Conservation (phyloP, 2,888 invertebrate species). For the Melinopterus prodromus region DNA sequence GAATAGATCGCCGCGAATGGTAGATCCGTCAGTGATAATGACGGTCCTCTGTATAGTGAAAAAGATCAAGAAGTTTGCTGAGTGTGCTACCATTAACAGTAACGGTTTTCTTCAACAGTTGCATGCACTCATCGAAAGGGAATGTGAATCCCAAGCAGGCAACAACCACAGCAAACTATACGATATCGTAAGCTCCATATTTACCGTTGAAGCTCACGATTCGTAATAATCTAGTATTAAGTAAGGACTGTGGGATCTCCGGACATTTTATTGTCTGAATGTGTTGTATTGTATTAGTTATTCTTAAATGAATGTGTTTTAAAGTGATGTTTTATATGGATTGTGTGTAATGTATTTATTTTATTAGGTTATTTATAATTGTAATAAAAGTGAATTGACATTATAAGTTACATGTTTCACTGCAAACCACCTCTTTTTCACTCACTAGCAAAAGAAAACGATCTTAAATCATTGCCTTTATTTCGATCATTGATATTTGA, state of each 20-base stretch:
- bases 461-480: too few relatives aligned
- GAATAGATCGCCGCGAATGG: conserved; percentile 23
- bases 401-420: not conserved
- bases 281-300: not conserved
- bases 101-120: conserved; percentile 33
- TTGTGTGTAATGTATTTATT: not conserved
- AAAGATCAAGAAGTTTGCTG: conserved; percentile 37
- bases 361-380: not conserved
- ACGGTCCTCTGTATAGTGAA: conserved; percentile 33
- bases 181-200: not conserved
- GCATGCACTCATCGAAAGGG: conserved; percentile 31
- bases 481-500: too few relatives aligned
- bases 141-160: conserved; percentile 10
- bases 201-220: not conserved
- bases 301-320: not conserved
- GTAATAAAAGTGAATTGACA: not conserved
- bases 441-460: too few relatives aligned
- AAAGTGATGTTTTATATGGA: not conserved
- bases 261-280: not conserved
- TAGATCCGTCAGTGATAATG: conserved; percentile 31
- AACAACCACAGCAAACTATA: not conserved
- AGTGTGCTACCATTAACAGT: conserved; percentile 30
- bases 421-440: not conserved
- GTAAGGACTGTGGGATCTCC: not conserved
- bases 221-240: not conserved